These are phyloP conservation scores for Acrobasis suavella DNA, from an alignment of 2,888 invertebrate species.

Conservation along the genomic window DNA sequence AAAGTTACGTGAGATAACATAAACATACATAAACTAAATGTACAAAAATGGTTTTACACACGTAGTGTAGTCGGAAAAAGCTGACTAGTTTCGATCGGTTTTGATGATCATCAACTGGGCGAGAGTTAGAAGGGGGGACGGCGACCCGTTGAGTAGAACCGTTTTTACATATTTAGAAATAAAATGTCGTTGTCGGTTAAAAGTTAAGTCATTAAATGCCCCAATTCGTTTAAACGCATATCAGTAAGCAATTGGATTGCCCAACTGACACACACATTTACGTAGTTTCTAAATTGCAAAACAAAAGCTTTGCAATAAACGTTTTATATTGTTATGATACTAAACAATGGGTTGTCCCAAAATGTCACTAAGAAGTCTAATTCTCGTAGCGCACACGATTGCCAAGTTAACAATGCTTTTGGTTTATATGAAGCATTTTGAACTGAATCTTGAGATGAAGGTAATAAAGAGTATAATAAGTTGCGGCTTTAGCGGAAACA, in stretches of 20 bases:
- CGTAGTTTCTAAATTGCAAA: conserved; percentile 23
- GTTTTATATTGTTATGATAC: conserved; percentile 27
- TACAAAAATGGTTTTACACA: too few relatives aligned
- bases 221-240: conserved; percentile 4
- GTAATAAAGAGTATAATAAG: not conserved
- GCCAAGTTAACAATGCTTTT: conserved; percentile 10
- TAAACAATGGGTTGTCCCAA: conserved; percentile 31
- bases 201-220: not conserved
- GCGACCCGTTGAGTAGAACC: too few relatives aligned
- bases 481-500: not conserved
- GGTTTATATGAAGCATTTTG: not conserved
- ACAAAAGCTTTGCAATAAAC: conserved; percentile 30
- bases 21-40: too few relatives aligned
- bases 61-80: too few relatives aligned
- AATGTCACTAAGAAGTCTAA: conserved; percentile 20
- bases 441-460: not conserved
- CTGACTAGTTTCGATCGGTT: too few relatives aligned
- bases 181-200: not conserved
- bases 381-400: conserved; percentile 16
- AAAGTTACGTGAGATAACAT: too few relatives aligned
- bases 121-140: too few relatives aligned
- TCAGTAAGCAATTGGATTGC: not conserved
- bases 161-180: too few relatives aligned
- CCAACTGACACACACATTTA: not conserved
- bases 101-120: too few relatives aligned